phyloP scores from a whole-genome alignment of 2,797 vertebrate genomes.

The Coregonus ussuriensis region DNA sequence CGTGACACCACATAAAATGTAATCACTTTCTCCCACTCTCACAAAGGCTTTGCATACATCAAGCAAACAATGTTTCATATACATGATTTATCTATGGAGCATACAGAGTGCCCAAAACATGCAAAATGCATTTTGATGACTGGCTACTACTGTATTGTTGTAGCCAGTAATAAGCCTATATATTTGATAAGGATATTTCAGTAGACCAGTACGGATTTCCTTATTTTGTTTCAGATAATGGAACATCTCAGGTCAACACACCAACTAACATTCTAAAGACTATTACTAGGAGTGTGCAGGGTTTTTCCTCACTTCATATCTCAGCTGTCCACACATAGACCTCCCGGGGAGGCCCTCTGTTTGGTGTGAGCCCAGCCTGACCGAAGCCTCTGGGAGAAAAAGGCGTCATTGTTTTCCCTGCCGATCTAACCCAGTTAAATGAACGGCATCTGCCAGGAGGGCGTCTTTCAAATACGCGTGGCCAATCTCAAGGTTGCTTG shows the following conservation, averaged over 20 bases:
- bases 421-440: slow-evolving; percentile 55
- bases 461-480: slow-evolving; percentile 53
- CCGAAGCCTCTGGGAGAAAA: slow-evolving; percentile 28
- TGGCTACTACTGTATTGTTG: slow-evolving; percentile 21
- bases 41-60: slow-evolving; percentile 26
- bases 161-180: slow-evolving; percentile 2
- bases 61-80: slow-evolving; percentile 34
- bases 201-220: not conserved
- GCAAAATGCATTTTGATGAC: slow-evolving; percentile 42
- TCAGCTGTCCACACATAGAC: not conserved
- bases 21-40: slow-evolving; percentile 38
- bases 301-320: not conserved
- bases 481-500: slow-evolving; percentile 63
- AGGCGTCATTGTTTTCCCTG: slow-evolving; percentile 53
- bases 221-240: not conserved
- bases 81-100: slow-evolving; percentile 32
- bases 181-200: not conserved
- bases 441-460: slow-evolving; percentile 52
- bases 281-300: not conserved
- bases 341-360: slow-evolving; percentile 18
- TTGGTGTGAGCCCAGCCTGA: slow-evolving; percentile 17
- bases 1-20: slow-evolving; percentile 30
- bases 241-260: not conserved
- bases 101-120: slow-evolving; percentile 41
- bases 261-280: not conserved